Evolutionary conservation across 2,113 vertebrate genomes (phyloP), one percentile per base, ranked within the genome.

Genomic region (Excalfactoria chinensis): DNA sequence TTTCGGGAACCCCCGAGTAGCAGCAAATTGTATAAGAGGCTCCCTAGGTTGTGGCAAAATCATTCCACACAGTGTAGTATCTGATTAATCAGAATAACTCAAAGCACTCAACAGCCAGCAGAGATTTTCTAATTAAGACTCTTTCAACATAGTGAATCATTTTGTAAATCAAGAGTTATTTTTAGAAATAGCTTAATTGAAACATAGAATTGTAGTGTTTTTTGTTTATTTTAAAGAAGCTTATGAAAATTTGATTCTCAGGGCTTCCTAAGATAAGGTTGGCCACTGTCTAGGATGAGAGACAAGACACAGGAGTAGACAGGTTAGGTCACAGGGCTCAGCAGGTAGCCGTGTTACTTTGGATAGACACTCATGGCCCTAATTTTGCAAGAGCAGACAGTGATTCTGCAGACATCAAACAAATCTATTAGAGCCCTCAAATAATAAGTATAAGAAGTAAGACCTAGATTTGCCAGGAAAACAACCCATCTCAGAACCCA

Each of bases 51-150:
- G 2, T 44, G 26, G 25, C 41, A 90, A 59, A 94, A 92, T 86
- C 80, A 77, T 62, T 88, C 60, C 70, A 74, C 34, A 1, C 53
- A 94, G 85, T n/a, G 13, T 82, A 85, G 48, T 16, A 89, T 46
- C 62, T 4, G 1, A 86, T 88, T 91, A 86, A 92, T 88, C 86
- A 92, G 79, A 76, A 20, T 35, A 87, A 73, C 30, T 44, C 40
- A 80, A 92, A 86, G 34, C 40, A 64, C 78, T 89, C 72, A 91
- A 43, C n/a, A 43, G 32, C n/a, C 84, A 93, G 30, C 72, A 88
- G 66, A n/a, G 43, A 28, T 79, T 81, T 95, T 93, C 69, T 81
- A 86, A 93, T 77, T 91, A 94, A 93, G 46, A 62, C 69, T 71
- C 35, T 63, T 68, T 28, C 72, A 89, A 48, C 37, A 10, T n/a